Conservation (phyloP, 2,797 vertebrate species). For the Anguilla marmorata region DNA sequence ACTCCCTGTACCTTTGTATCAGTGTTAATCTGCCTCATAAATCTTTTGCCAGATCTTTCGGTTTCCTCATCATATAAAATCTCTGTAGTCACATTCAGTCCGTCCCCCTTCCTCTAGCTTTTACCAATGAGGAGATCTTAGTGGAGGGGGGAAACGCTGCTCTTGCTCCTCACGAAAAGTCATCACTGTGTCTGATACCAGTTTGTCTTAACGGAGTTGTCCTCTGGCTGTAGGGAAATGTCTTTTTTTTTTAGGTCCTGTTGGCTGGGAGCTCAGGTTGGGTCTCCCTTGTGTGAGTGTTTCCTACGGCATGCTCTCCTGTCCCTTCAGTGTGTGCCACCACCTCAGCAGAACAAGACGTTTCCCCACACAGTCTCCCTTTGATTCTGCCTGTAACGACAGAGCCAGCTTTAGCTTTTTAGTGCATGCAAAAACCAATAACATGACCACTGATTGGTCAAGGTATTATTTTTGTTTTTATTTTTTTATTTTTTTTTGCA, state of each 20-base stretch:
- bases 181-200: neutral
- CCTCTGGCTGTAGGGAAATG: neutral
- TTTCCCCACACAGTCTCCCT: neutral
- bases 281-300: neutral
- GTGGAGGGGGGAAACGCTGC: neutral
- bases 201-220: neutral
- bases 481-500: neutral
- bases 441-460: constrained; percentile 2
- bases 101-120: neutral
- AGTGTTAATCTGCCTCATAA: constrained; percentile 13
- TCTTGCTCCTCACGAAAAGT: neutral
- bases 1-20: neutral
- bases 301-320: neutral
- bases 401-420: neutral
- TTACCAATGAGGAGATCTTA: neutral
- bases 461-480: neutral
- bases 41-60: neutral
- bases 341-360: neutral
- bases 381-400: neutral
- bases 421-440: neutral
- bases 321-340: neutral
- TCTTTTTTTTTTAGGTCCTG: neutral
- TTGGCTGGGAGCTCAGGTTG: neutral
- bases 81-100: neutral
- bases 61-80: neutral